Evolutionary conservation across 1,140 invertebrate species (phyloP).

Genomic region (Pachyrhynchus sulphureomaculatus): DNA sequence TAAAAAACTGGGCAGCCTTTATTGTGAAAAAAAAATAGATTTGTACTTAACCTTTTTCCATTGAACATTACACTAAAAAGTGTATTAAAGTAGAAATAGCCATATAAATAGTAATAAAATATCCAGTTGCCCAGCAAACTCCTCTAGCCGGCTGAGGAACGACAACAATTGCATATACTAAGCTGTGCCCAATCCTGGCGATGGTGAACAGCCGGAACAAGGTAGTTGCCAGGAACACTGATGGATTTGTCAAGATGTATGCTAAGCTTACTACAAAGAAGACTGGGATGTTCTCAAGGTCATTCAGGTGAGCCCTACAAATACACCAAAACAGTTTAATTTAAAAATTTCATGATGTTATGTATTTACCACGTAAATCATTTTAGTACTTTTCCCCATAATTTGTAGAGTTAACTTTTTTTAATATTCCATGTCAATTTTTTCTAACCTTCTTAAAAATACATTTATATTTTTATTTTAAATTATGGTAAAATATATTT

Average conservation of each 20-base stretch:
- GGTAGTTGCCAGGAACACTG: conserved; percentile 52
- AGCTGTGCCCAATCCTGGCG: conserved; percentile 62
- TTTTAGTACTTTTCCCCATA: too few species aligned
- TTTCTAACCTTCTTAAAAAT: too few species aligned
- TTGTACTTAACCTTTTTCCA: too few species aligned
- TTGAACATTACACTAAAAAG: background rate
- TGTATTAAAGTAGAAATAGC: conserved; percentile 39
- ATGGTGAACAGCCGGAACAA: conserved; percentile 63
- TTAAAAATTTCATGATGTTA: too few species aligned
- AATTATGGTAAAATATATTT: too few species aligned
- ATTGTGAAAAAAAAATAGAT: too few species aligned
- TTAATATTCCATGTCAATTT: too few species aligned
- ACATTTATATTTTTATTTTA: too few species aligned
- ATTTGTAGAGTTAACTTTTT: too few species aligned
- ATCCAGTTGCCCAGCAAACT: conserved; percentile 53
- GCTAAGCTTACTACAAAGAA: conserved; percentile 65
- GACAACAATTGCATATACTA: conserved; percentile 62
- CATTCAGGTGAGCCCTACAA: conserved; percentile 70
- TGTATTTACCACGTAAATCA: too few species aligned
- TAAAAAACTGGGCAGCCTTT: too few species aligned
- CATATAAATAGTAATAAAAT: conserved; percentile 54
- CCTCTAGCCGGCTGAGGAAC: conserved; percentile 60
- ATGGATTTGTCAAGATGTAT: conserved; percentile 64
- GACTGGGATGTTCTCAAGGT: conserved; percentile 72
- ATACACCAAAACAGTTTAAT: conserved; percentile 27